These are phyloP conservation scores for Erebia palarica DNA, from an alignment of 2,888 invertebrate species.

Conservation along the genomic window DNA sequence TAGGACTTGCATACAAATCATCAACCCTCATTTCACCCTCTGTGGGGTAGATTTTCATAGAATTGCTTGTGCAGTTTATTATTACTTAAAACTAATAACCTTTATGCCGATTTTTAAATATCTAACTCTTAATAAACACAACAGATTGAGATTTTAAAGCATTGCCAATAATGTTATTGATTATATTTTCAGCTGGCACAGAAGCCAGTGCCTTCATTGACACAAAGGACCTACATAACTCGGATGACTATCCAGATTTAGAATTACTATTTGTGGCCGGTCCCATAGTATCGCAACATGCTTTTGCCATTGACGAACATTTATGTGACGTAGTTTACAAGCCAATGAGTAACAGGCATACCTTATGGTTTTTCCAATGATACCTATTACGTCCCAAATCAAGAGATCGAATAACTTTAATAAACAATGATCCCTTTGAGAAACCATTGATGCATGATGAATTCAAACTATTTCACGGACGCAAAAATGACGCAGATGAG, in stretches of 20 bases:
- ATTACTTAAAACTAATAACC: too few relatives aligned
- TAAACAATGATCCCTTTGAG: conserved; percentile 84
- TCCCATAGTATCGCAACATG: conserved; percentile 69
- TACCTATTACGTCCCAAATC: conserved; percentile 84
- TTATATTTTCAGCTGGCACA: conserved; percentile 69
- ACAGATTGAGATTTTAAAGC: conserved; percentile 83
- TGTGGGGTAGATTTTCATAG: too few relatives aligned
- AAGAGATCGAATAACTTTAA: conserved; percentile 82
- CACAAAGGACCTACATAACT: conserved; percentile 65
- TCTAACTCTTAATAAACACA: conserved; percentile 86
- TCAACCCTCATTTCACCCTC: too few relatives aligned
- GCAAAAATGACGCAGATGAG: conserved; percentile 74
- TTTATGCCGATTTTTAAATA: too few relatives aligned
- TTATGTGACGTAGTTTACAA: conserved; percentile 68
- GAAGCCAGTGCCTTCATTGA: conserved; percentile 82
- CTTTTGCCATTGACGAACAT: conserved; percentile 64
- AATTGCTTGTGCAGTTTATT: too few relatives aligned
- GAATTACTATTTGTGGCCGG: conserved; percentile 81
- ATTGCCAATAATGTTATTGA: conserved; percentile 79
- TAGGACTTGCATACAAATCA: too few relatives aligned
- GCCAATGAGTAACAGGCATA: conserved; percentile 70
- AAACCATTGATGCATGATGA: conserved; percentile 85
- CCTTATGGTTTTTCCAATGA: conserved; percentile 82
- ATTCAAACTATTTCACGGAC: conserved; percentile 85
- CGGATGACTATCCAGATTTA: conserved; percentile 82